Base-by-base conservation (phyloP, 2,888 invertebrate species). In the Trichopoda pennipes region DNA sequence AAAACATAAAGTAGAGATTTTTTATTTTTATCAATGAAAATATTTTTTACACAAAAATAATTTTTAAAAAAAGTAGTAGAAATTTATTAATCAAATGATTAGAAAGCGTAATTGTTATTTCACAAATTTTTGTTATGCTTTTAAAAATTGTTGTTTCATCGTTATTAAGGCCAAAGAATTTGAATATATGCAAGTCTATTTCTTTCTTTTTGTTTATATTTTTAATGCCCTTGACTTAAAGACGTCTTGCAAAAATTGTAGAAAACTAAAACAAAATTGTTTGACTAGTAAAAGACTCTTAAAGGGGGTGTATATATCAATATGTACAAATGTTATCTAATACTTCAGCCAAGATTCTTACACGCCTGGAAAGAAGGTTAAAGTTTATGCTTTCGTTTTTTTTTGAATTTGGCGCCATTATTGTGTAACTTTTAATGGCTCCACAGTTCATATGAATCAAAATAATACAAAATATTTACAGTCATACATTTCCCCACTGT, bases 391-490 rank as follows among this genome's bases (percentile, higher is more conserved):
- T 17, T 53, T 38, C 32, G 8, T 14, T 70, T 76, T 55, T 76
- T 55, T 61, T 72, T 56, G 32, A 28, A 61, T 76, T 73, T 73
- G 81, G 81, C 81, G 77, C 81, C 81, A 77, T 73, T 19, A 73
- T 73, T 56, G 69, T 81, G 42, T 68, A 61, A 72, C 64, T 53
- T 77, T 72, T 81, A 77, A 73, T 81, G 73, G 73, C 73, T 81
- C 72, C 77, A 44, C 64, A 53, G 35, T 81, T 17, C 56, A 77
- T 63, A 77, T 69, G 63, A 69, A 73, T 81, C 77, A 81, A 81
- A 81, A 75, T 72, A 68, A 55, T 42, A 60, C 12, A 1, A 28
- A 58, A 58, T 42, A 21, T 32, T 21, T 9, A 28, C 17, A 28
- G 17, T 17, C 38, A 49, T 23, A 9, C 19, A 16, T 47, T 44